These are phyloP conservation scores for Cerastis leucographa DNA, from an alignment of 2,888 invertebrate species.

Conservation along the genomic window DNA sequence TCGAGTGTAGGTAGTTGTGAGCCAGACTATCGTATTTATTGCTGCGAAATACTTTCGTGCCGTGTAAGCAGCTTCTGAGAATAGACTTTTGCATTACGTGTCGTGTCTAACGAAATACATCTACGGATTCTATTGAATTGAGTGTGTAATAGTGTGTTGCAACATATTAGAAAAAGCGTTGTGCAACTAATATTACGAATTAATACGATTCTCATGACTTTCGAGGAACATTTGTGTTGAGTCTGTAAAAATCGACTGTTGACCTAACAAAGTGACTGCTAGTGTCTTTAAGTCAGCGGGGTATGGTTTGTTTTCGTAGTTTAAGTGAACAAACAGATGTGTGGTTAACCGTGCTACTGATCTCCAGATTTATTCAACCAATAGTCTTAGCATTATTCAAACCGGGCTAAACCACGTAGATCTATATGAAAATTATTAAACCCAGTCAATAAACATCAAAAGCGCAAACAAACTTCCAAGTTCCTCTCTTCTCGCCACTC, in stretches of 20 bases:
- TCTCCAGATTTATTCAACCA: not conserved
- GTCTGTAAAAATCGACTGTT: not conserved
- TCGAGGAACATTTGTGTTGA: too few species aligned
- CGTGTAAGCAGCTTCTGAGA: not conserved
- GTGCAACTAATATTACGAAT: not conserved
- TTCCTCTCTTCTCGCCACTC: conserved; percentile 24
- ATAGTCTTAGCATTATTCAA: not conserved
- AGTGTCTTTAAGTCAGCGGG: too few species aligned
- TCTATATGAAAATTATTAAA: conserved; percentile 15
- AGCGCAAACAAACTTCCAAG: conserved; percentile 39
- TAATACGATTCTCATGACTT: too few species aligned
- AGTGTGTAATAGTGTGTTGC: not conserved
- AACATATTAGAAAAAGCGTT: not conserved
- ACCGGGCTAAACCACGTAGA: not conserved
- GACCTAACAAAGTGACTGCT: not conserved
- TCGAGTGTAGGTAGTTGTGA: not conserved
- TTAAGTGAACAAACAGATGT: not conserved
- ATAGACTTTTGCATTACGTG: conserved; percentile 18
- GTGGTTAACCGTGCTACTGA: not conserved
- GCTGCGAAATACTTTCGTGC: conserved; percentile 16
- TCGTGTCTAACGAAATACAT: conserved; percentile 1
- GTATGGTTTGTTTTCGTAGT: not conserved
- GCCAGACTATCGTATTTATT: conserved; percentile 13
- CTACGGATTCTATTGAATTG: conserved; percentile 1
- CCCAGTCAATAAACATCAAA: conserved; percentile 34